Evolutionary conservation across 2,113 vertebrate genomes (phyloP).

Genomic region (Colinus virginianus): DNA sequence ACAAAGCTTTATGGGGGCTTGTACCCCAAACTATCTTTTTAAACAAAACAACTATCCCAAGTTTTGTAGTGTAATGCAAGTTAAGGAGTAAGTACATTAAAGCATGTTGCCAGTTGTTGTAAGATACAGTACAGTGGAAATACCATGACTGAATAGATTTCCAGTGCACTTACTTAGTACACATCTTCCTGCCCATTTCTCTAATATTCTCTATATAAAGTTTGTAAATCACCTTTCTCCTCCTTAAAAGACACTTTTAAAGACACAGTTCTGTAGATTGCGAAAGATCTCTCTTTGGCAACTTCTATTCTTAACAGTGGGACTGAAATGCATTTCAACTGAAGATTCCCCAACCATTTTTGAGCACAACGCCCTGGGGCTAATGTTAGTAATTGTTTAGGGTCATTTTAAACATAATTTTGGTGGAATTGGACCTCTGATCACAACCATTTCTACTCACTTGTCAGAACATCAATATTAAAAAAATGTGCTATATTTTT

Average conservation of each 20-base stretch:
- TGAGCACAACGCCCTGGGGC: background rate
- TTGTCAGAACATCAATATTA: background rate
- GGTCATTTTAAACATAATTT: background rate
- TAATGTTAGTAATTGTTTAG: background rate
- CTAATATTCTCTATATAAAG: background rate
- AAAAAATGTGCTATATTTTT: background rate
- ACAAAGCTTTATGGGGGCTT: background rate
- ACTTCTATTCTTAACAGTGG: background rate
- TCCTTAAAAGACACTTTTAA: background rate
- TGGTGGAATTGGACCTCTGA: background rate
- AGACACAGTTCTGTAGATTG: background rate
- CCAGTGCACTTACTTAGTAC: background rate
- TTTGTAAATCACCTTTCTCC: background rate
- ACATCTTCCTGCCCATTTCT: background rate
- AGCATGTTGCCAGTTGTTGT: background rate
- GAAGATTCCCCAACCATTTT: background rate
- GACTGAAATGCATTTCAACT: background rate
- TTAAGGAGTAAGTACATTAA: background rate
- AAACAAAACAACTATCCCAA: background rate
- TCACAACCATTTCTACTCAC: background rate
- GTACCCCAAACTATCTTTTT: background rate
- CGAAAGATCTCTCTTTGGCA: background rate
- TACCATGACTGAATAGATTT: background rate
- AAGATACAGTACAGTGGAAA: background rate
- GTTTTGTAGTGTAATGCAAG: background rate